Conservation (phyloP, 92 coral and sea anemone species). For the Montipora capitata region DNA sequence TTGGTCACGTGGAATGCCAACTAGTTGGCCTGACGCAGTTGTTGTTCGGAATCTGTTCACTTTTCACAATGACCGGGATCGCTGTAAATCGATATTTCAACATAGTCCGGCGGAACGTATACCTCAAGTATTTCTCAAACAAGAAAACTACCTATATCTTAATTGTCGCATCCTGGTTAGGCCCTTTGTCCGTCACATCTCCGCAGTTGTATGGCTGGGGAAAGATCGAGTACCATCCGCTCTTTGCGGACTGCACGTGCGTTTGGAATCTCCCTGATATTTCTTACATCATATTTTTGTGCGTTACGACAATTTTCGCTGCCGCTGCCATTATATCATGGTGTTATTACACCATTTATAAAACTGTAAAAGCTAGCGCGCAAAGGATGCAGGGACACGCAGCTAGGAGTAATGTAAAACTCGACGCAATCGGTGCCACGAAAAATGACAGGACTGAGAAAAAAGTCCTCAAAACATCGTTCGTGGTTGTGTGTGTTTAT, state of each 20-base stretch:
- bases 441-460: constrained; percentile 41
- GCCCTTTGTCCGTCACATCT: constrained; percentile 72
- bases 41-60: constrained; percentile 80
- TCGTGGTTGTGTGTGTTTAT: constrained; percentile 87
- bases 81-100: constrained; percentile 85
- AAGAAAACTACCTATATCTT: constrained; percentile 52
- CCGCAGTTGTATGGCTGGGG: constrained; percentile 95
- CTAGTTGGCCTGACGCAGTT: constrained; percentile 66
- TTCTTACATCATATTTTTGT: constrained; percentile 77
- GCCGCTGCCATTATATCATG: constrained; percentile 72
- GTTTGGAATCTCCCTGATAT: constrained; percentile 78
- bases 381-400: constrained; percentile 68
- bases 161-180: constrained; percentile 72
- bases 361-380: constrained; percentile 76
- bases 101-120: constrained; percentile 68
- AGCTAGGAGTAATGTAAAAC: constrained; percentile 27
- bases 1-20: constrained; percentile 67
- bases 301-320: constrained; percentile 55
- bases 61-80: constrained; percentile 78
- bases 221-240: constrained; percentile 68
- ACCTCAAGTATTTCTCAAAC: constrained; percentile 71
- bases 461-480: constrained; percentile 82
- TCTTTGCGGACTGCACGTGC: constrained; percentile 76
- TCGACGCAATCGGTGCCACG: not conserved
- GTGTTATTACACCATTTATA: constrained; percentile 83